Conservation (phyloP, 2,888 invertebrate genomes). For the Pelosia muscerda region DNA sequence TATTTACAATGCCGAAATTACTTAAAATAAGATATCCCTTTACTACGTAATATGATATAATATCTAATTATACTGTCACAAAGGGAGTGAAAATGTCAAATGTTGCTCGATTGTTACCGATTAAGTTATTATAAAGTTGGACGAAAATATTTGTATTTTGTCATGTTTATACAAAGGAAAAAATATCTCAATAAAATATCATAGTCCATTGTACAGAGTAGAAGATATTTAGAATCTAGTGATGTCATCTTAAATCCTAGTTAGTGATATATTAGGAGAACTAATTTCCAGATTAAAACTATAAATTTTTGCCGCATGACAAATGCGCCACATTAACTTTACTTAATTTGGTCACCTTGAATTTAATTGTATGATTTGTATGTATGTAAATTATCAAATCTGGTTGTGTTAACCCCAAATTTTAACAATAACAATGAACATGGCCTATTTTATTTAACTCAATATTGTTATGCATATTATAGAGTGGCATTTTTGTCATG, state of each 20-base stretch:
- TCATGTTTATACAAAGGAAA: conserved; percentile 84
- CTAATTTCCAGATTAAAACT: conserved; percentile 75
- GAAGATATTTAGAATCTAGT: conserved; percentile 80
- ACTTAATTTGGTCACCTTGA: conserved; percentile 59
- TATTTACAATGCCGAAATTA: conserved; percentile 72
- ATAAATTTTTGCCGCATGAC: conserved; percentile 76
- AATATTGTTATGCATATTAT: conserved; percentile 59
- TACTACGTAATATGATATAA: conserved; percentile 63
- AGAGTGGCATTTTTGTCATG: conserved; percentile 77
- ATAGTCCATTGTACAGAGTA: conserved; percentile 86
- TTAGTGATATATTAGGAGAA: conserved; percentile 80
- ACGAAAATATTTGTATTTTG: conserved; percentile 84
- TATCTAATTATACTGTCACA: conserved; percentile 78
- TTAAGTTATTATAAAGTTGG: conserved; percentile 80
- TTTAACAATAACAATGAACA: conserved; percentile 78
- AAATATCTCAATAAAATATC: conserved; percentile 84
- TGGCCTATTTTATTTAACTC: conserved; percentile 79
- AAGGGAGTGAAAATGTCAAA: conserved; percentile 81
- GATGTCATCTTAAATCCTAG: conserved; percentile 79
- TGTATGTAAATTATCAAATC: conserved; percentile 56
- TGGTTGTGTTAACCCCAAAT: conserved; percentile 79
- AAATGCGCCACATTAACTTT: conserved; percentile 69
- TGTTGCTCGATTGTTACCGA: conserved; percentile 84
- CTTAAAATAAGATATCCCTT: conserved; percentile 69
- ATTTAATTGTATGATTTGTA: conserved; percentile 55